Percentiles rank a stretch among this genome's conserved stretches.
These are phyloP conservation scores for Tragelaphus strepsiceros DNA, from an alignment of 2,113 vertebrate species.

Conservation along the genomic window DNA sequence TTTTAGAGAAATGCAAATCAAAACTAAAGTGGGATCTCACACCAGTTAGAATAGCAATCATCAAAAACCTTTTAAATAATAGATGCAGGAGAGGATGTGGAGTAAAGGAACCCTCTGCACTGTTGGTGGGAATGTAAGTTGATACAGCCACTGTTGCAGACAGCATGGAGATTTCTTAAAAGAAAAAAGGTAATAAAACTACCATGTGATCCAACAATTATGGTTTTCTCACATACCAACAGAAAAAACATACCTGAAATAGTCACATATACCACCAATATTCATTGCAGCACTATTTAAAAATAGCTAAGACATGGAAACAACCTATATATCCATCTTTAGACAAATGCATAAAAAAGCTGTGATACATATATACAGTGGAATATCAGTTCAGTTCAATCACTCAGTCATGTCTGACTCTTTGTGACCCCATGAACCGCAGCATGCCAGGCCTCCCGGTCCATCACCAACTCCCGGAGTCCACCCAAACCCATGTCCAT, in stretches of 20 bases:
- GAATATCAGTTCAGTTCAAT: background rate
- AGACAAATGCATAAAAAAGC: background rate
- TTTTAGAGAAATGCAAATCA: background rate
- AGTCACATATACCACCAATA: background rate
- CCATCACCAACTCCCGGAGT: too few relatives aligned
- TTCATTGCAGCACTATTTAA: background rate
- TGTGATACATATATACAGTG: background rate
- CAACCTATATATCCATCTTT: background rate
- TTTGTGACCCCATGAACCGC: too few relatives aligned
- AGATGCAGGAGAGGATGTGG: background rate
- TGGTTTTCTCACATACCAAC: background rate
- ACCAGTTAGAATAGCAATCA: background rate
- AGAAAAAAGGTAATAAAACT: background rate
- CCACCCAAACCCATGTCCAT: too few relatives aligned
- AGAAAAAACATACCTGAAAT: background rate
- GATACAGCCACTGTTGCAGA: background rate
- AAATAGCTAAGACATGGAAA: background rate
- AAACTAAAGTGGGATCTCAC: background rate
- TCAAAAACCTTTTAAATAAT: background rate
- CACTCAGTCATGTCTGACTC: accelerated
- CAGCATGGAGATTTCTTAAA: background rate
- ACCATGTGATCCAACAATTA: background rate
- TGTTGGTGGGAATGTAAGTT: background rate
- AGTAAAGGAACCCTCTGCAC: background rate
- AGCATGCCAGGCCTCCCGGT: too few relatives aligned